phyloP scores from a whole-genome alignment of 2,797 vertebrate genomes.

The Yasuhikotakia modesta region DNA sequence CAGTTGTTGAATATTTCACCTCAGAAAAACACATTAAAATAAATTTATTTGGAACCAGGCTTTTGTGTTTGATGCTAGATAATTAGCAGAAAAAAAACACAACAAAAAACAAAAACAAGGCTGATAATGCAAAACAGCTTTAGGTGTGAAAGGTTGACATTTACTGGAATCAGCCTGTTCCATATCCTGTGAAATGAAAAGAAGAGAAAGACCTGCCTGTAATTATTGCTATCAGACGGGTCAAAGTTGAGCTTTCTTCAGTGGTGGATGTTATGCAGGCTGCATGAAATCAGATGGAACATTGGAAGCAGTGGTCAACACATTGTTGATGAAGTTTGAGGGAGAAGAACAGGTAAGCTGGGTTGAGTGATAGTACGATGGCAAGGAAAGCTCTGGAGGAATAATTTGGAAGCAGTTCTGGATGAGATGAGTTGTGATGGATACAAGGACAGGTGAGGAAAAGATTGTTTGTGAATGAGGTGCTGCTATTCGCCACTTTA shows the following conservation, averaged over 20 bases:
- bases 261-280: not conserved
- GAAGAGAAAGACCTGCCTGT: slow-evolving; percentile 4
- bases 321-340: not conserved
- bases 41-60: not conserved
- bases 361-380: not conserved
- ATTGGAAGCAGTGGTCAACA: not conserved
- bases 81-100: no score
- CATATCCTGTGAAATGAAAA: not conserved
- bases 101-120: not conserved
- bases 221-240: slow-evolving; percentile 22
- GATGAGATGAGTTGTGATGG: slow-evolving; percentile 1
- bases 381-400: slow-evolving; percentile 1
- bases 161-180: not conserved
- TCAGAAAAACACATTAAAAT: not conserved
- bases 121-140: slow-evolving; percentile 2
- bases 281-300: not conserved
- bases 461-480: slow-evolving; percentile 18
- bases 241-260: not conserved
- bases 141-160: slow-evolving; percentile 10
- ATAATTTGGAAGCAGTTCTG: not conserved
- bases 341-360: not conserved
- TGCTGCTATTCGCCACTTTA: slow-evolving; percentile 2
- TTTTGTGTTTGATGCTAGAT: not conserved
- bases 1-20: not conserved
- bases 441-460: not conserved